Base-by-base conservation (phyloP, 1,140 invertebrate species). In the Drosophila leontia region DNA sequence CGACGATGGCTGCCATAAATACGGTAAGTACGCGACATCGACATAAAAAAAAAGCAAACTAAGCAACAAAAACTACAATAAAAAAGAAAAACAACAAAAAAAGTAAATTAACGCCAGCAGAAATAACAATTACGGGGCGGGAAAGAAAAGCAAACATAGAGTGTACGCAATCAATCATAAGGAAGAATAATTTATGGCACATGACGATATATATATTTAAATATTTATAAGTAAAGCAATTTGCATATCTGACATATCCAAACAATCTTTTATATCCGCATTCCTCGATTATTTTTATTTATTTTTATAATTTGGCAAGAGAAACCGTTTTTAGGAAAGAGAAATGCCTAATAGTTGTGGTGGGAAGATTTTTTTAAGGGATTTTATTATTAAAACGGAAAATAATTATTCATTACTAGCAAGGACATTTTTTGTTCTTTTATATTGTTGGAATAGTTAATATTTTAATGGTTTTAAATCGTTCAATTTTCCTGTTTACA, bases 1-100 rank as follows among this genome's bases (percentile, higher is more conserved):
- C 85, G 85, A 92, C 84, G 81, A 92, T 92, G 91, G 91, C 91
- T 69, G 82, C 91, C 80, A 91, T 92, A 78, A 92, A 92, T 82
- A 91, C 91, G 91, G 91, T 92, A 92, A 92, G 91, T 92, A 82
- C 78, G 75, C 75, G 86, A 78, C 44, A 55, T 42, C 58, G 35
- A 62, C 71, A 75, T 63, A 29, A 50, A 51, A 70, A 56, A 47
- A 26, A 60, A 37, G 7, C 13, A 15, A 45, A 61, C 65, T 3
- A 29, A n/a, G 8, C 15, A 48, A 48, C 47, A 50, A 32, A 50
- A 50, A 6, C 15, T n/a, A 32, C 3, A 23, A 61, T 3, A 29
- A 35, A 26, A 57, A 47, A 71, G 57, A 47, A 9, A 13, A 23
- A 23, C 12, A 32, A 50, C 2, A 37, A 26, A 47, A 76, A 64